These are phyloP conservation scores for Pluvialis apricaria DNA, from an alignment of 2,113 vertebrate species.

Conservation along the genomic window DNA sequence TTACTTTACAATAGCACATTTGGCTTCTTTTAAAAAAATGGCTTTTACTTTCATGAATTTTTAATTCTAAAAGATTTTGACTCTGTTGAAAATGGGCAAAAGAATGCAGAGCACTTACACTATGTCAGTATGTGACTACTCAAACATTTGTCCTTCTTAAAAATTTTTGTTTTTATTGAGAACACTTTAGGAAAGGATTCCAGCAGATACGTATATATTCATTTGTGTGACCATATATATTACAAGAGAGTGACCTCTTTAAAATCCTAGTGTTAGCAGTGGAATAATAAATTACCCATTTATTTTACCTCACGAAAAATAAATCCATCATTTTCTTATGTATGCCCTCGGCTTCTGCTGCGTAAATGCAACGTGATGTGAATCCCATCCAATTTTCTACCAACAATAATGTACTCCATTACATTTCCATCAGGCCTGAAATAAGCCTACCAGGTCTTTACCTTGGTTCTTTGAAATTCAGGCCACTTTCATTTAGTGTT, in stretches of 20 bases:
- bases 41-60: not conserved
- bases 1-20: not conserved
- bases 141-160: not conserved
- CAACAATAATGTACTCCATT: not conserved
- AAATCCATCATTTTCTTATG: not conserved
- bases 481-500: not conserved
- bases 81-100: not conserved
- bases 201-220: not conserved
- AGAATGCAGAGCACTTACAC: not conserved
- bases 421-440: not conserved
- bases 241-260: not conserved
- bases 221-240: not conserved
- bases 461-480: not conserved
- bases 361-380: not conserved
- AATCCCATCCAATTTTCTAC: not conserved
- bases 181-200: slow-evolving; percentile 12
- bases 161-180: not conserved
- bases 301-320: slow-evolving; percentile 2
- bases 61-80: not conserved
- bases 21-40: not conserved
- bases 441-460: not conserved
- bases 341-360: not conserved
- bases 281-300: not conserved
- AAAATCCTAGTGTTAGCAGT: not conserved
- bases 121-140: not conserved